These are phyloP conservation scores for Urophycis tenuis DNA, from an alignment of 2,797 vertebrate genomes.

Conservation along the genomic window DNA sequence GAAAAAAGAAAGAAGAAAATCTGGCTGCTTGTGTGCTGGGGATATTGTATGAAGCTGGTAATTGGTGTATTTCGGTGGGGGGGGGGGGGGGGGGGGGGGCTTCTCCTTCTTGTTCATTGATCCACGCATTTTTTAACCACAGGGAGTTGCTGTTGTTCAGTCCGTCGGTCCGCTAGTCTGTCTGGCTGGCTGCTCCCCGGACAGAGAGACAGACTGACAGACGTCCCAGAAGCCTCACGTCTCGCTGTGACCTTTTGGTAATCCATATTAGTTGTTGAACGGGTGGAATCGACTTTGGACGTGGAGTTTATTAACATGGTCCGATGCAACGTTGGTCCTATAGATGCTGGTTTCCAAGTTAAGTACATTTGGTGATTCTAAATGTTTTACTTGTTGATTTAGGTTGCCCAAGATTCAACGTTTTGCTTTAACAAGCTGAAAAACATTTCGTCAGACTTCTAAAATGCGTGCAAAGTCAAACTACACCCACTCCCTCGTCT, in stretches of 20 bases:
- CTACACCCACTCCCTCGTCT: background rate
- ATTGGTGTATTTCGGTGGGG: background rate
- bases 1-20: too few relatives aligned
- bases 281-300: background rate
- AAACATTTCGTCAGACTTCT: background rate
- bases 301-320: background rate
- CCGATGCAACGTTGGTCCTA: background rate
- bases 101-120: background rate
- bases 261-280: background rate
- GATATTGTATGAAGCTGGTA: background rate
- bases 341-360: too few relatives aligned
- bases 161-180: too few relatives aligned
- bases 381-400: background rate
- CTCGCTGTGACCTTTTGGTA: background rate
- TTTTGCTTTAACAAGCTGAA: background rate
- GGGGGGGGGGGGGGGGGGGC: too few relatives aligned
- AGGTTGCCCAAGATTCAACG: too few relatives aligned
- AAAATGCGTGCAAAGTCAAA: background rate
- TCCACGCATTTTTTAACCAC: background rate
- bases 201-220: background rate
- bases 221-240: background rate
- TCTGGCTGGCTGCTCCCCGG: background rate
- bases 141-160: background rate
- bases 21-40: background rate
- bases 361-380: background rate